A percentile compares a stretch with the other conserved stretches of the same genome.
Conservation (phyloP, 2,888 invertebrate species). For the Adelognathus sp. region DNA sequence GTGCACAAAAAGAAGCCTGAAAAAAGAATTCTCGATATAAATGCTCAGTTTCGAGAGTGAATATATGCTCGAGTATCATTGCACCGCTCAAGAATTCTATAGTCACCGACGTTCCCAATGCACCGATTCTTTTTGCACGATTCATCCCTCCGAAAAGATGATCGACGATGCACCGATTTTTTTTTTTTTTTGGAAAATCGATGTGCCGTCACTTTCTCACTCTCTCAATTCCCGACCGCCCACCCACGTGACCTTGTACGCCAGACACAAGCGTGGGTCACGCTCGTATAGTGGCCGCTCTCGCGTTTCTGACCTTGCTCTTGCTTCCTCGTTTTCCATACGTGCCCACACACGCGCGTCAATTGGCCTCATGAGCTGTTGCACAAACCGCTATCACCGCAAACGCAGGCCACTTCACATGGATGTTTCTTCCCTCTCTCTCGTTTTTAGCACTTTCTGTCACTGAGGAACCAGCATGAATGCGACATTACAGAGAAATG, state of each 20-base stretch:
- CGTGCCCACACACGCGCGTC: conserved; percentile 37
- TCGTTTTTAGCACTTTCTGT: background rate
- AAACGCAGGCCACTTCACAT: background rate
- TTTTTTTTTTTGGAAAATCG: conserved; percentile 36
- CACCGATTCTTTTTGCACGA: background rate
- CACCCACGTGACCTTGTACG: conserved; percentile 51
- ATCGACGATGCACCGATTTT: conserved; percentile 38
- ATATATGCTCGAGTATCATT: too few relatives aligned
- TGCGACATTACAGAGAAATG: background rate
- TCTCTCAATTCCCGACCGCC: conserved; percentile 41
- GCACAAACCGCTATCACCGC: conserved; percentile 20
- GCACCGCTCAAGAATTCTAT: too few relatives aligned
- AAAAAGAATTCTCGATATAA: too few relatives aligned
- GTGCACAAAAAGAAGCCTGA: too few relatives aligned
- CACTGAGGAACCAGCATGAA: background rate
- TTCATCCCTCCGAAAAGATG: conserved; percentile 35
- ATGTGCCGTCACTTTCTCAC: conserved; percentile 42
- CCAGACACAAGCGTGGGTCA: conserved; percentile 36
- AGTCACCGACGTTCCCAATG: background rate
- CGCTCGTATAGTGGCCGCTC: conserved; percentile 36
- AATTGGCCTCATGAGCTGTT: conserved; percentile 43
- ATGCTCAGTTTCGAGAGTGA: too few relatives aligned
- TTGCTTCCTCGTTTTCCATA: conserved; percentile 58
- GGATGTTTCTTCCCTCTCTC: conserved; percentile 5
- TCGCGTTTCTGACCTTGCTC: conserved; percentile 59